Conservation (phyloP, 2,113 vertebrate species). For the Picathartes gymnocephalus region DNA sequence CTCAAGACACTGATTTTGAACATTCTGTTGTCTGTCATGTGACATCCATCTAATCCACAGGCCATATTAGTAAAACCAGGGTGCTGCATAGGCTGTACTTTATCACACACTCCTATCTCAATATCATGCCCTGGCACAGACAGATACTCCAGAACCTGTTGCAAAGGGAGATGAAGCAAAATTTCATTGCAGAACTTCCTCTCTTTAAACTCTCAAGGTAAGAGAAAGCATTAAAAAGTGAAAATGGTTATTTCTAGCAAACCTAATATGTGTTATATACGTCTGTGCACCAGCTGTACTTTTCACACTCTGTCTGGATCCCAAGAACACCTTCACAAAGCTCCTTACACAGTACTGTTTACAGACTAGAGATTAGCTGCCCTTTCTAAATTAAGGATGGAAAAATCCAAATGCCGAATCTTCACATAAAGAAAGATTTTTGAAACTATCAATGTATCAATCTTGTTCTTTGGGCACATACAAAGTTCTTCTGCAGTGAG, state of each 20-base stretch:
- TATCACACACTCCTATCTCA: neutral
- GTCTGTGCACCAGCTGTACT: neutral
- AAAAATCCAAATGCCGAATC: neutral
- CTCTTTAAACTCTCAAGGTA: neutral
- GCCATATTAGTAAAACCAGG: neutral
- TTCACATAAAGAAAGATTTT: neutral
- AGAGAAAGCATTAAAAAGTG: neutral
- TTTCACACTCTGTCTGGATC: neutral
- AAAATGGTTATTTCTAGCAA: neutral
- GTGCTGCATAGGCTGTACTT: neutral
- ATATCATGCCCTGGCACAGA: neutral
- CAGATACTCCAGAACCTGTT: neutral
- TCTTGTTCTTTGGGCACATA: neutral
- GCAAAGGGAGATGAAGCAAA: neutral
- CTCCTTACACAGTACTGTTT: neutral
- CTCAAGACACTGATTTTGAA: neutral
- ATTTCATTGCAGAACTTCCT: neutral
- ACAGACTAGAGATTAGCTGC: neutral
- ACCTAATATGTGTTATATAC: rapidly evolving
- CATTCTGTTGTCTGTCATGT: neutral
- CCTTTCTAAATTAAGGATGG: neutral
- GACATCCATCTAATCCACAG: neutral
- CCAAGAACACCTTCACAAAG: neutral
- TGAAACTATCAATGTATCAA: neutral
- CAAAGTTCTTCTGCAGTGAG: neutral